A percentile compares a stretch with the other conserved stretches of the same genome.
Evolutionary conservation across 2,888 invertebrate species (phyloP).

Genomic region (Polymixis lichenea): DNA sequence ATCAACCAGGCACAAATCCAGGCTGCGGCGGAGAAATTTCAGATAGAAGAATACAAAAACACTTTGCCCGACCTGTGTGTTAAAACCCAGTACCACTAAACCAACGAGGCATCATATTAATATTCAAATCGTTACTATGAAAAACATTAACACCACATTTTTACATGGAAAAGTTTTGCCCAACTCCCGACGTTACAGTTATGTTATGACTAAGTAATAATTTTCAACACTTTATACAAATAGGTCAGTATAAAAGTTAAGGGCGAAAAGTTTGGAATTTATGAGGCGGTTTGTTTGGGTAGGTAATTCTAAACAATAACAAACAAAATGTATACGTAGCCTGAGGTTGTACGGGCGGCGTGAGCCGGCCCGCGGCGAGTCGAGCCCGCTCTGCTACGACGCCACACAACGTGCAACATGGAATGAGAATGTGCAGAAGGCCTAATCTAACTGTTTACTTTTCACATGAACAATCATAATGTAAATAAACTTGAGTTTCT

Average conservation of each 20-base stretch:
- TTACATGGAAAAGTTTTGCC: constrained; percentile 60
- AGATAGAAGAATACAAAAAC: no score
- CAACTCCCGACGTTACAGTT: constrained; percentile 62
- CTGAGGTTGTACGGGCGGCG: constrained; percentile 63
- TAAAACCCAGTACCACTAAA: no score
- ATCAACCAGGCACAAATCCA: no score
- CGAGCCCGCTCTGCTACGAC: constrained; percentile 67
- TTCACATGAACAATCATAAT: constrained; percentile 13
- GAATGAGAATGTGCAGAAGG: constrained; percentile 37
- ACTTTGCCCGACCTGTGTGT: no score
- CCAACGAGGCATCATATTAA: constrained; percentile 7
- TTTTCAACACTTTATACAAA: constrained; percentile 77
- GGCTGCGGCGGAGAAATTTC: no score
- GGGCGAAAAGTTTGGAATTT: constrained; percentile 81
- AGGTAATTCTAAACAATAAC: constrained; percentile 86
- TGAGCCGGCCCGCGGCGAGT: constrained; percentile 67
- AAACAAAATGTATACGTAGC: constrained; percentile 79
- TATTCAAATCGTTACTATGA: constrained; percentile 56
- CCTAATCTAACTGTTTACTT: constrained; percentile 21
- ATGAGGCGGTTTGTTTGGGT: constrained; percentile 82
- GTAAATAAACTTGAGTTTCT: background rate
- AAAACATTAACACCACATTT: constrained; percentile 68
- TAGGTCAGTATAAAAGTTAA: constrained; percentile 80
- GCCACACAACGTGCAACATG: constrained; percentile 66
- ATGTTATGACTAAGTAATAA: constrained; percentile 71